Base-by-base conservation (phyloP, 2,113 vertebrate genomes). In the Lichenostomus cassidix region DNA sequence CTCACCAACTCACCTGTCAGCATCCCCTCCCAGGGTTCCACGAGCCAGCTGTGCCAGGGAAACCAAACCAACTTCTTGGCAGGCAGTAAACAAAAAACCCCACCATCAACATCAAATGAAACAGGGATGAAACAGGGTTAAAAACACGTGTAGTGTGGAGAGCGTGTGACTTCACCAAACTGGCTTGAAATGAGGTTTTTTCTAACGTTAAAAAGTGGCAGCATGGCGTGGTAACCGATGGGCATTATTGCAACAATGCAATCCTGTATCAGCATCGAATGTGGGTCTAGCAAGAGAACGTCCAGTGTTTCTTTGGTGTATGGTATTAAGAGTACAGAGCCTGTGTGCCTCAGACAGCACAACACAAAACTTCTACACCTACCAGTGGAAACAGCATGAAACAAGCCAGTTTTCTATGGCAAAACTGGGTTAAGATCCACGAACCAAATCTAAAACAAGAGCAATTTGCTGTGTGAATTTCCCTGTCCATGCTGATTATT, bases 301-400 rank as follows among this genome's bases (percentile, higher is more conserved):
- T 85, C 89, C 90, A 91, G 88, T 58, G 90, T 93, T 97, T 98
- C 98, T 98, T 98, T 98, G 98, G 97, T 96, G 95, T 96, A 19
- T 87, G 97, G 37, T 60, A 87, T 74, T 28, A 35, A 90, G 77
- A 95, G 78, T 18, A 92, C 90, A 93, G 88, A 87, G 84, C 92
- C 81, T 21, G 87, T 8, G 91, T 78, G 92, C 93, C 86, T 68
- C 25, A 71, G 56, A 5, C 63, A 94, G 96, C 93, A 93, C 87
- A 22, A 62, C 64, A 41, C 3, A 6, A 20, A 69, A 90, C 96
- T 80, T 93, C 39, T 25, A 64, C 14, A 68, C 76, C 89, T 19
- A 65, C 39, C 7, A 17, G 52, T 52, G 92, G 37, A 71, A 88
- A 92, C 85, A 83, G 96, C 83, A 56, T 11, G 80, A 83, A 86